Evolutionary conservation across 2,888 invertebrate species (phyloP), one percentile per base, ranked within the genome.

Genomic region (Stenoptilia bipunctidactyla): DNA sequence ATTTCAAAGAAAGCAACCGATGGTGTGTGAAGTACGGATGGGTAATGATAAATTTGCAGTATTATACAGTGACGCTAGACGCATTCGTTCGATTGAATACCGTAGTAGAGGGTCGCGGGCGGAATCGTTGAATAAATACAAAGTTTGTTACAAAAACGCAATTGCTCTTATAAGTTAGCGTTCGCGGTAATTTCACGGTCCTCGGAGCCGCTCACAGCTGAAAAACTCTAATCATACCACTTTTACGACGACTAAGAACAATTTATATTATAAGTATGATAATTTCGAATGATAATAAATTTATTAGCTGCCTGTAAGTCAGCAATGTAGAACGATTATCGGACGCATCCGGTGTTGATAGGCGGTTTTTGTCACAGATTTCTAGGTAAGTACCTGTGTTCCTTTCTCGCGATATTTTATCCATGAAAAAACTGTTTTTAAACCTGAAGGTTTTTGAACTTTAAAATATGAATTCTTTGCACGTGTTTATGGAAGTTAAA

Each of bases 181-280:
- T 53, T 51, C 45, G 55, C 55, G 49, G 66, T 72, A 66, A 74
- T 74, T 76, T 72, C 71, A 75, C 74, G 75, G 55, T 74, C 44
- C 43, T 52, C 60, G 70, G 56, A 53, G 51, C 50, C 55, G 52
- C 48, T 55, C 55, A 50, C 48, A 54, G 52, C 63, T 68, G 63
- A 73, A 73, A 73, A 74, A 72, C 60, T 61, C 55, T 61, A 64
- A 68, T 62, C 59, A 59, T 53, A 51, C 58, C 53, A 52, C 54
- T 64, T 63, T 65, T 63, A 66, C 61, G 58, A 56, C 55, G 46
- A 58, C 53, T 48, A 55, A 53, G 61, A 52, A 55, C 62, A 59
- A 61, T 61, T 67, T 57, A 63, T 63, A 61, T 53, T 58, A 65
- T 64, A 65, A 69, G 66, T 69, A 70, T 69, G 68, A 71, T 72